A percentile compares a stretch with the other conserved stretches of the same genome.
phyloP scores from a whole-genome alignment of 2,113 vertebrate genomes.

The Vimba vimba region DNA sequence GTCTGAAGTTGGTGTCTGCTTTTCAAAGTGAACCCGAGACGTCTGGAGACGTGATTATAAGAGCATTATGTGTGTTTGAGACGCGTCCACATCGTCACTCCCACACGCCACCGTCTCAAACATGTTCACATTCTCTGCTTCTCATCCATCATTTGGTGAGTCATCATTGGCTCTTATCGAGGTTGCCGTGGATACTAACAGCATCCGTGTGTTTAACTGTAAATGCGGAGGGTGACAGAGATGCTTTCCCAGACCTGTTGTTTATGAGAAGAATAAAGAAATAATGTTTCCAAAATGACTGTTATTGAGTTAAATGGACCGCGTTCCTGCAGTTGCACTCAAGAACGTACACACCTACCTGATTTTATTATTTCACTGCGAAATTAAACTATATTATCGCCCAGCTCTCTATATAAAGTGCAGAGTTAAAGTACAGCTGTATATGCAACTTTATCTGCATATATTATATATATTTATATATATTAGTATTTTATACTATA shows the following conservation, averaged over 20 bases:
- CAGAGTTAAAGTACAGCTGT: no score
- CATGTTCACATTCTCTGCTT: background rate
- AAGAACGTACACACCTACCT: background rate
- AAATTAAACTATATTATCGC: no score
- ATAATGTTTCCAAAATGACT: background rate
- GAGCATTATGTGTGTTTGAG: constrained; percentile 11
- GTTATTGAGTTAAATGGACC: background rate
- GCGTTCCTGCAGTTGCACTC: background rate
- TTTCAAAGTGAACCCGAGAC: background rate
- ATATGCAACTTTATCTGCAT: no score
- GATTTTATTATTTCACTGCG: no score
- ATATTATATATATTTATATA: no score
- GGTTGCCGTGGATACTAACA: constrained; percentile 48
- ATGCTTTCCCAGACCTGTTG: constrained; percentile 15
- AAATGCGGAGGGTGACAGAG: constrained; percentile 6
- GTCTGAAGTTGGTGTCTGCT: background rate
- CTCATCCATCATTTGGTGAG: constrained; percentile 40
- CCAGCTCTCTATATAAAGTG: no score
- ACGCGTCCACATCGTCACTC: background rate
- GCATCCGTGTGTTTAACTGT: constrained; percentile 21
- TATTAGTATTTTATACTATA: no score
- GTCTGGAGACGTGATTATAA: background rate
- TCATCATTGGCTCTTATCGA: constrained; percentile 37
- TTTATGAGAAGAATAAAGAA: background rate
- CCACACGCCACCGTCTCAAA: background rate